Evolutionary conservation across 2,797 vertebrate genomes (phyloP).

Genomic region (Salarias fasciatus): DNA sequence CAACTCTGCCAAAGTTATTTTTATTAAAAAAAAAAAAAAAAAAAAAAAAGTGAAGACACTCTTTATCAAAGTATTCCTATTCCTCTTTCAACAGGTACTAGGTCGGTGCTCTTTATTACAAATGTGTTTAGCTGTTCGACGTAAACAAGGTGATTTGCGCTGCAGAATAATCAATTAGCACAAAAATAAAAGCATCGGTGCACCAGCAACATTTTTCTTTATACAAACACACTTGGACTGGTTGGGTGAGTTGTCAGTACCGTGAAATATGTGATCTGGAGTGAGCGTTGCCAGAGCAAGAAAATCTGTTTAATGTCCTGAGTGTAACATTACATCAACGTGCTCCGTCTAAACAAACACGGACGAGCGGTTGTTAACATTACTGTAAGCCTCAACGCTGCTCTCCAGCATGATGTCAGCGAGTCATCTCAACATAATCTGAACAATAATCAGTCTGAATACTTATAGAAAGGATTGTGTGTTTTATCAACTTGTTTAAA

Average conservation of each 20-base stretch:
- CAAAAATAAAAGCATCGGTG: not conserved
- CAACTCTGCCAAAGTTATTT: too few relatives aligned
- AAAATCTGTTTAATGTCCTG: conserved; percentile 41
- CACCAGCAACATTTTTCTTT: not conserved
- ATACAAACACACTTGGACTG: conserved; percentile 25
- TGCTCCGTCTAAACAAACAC: conserved; percentile 66
- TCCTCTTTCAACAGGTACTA: too few relatives aligned
- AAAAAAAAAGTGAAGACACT: too few relatives aligned
- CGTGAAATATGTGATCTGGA: conserved; percentile 4
- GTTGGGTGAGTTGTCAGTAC: conserved; percentile 36
- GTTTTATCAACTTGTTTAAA: conserved; percentile 18
- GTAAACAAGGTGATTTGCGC: not conserved
- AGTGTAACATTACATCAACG: conserved; percentile 50
- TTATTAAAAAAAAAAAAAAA: too few relatives aligned
- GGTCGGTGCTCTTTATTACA: too few relatives aligned
- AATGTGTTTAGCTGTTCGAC: too few relatives aligned
- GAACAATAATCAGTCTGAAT: conserved; percentile 5
- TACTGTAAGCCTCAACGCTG: conserved; percentile 45
- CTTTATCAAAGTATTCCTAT: too few relatives aligned
- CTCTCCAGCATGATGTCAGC: conserved; percentile 50
- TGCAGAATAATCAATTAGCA: not conserved
- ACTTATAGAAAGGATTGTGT: conserved; percentile 1
- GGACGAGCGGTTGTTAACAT: conserved; percentile 56
- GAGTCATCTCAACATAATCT: conserved; percentile 18
- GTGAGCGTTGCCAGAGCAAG: conserved; percentile 26